Evolutionary conservation across 2,888 invertebrate genomes (phyloP).

Genomic region (Parnassius mnemosyne): DNA sequence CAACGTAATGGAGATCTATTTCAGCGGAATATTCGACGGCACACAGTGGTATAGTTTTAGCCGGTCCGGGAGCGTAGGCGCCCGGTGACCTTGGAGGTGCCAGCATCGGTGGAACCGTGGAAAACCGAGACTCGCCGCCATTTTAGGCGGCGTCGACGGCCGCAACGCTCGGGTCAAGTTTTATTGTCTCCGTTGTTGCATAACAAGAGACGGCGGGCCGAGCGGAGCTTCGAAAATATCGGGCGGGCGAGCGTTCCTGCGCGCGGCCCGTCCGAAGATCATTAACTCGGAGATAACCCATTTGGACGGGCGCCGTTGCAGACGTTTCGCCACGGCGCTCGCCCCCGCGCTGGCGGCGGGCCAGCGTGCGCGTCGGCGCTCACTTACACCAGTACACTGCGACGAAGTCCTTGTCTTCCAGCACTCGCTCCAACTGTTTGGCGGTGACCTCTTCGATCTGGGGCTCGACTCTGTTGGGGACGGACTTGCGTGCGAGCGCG

Average conservation of each 20-base stretch:
- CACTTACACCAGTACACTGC: conserved; percentile 98
- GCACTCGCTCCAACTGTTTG: conserved; percentile 93
- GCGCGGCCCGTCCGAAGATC: conserved; percentile 63
- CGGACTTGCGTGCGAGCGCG: conserved; percentile 61
- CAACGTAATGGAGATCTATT: conserved; percentile 70
- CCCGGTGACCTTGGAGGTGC: conserved; percentile 68
- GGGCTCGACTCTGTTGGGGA: conserved; percentile 80
- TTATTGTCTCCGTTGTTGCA: conserved; percentile 73
- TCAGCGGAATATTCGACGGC: conserved; percentile 60
- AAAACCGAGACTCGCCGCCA: conserved; percentile 74
- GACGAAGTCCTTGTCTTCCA: conserved; percentile 95
- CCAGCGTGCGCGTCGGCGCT: conserved; percentile 47
- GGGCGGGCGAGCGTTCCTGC: conserved; percentile 40
- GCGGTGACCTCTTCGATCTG: conserved; percentile 96
- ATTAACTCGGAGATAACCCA: conserved; percentile 71
- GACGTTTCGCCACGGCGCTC: conserved; percentile 59
- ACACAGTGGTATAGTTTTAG: conserved; percentile 67
- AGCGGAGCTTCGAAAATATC: conserved; percentile 64
- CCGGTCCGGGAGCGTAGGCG: conserved; percentile 74
- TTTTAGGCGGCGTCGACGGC: conserved; percentile 72
- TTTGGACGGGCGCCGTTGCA: conserved; percentile 63
- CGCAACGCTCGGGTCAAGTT: conserved; percentile 72
- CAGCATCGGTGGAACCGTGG: conserved; percentile 66
- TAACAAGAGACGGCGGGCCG: conserved; percentile 53
- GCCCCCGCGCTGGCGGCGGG: conserved; percentile 52